Evolutionary conservation across 2,888 invertebrate species (phyloP), one percentile per base, ranked within the genome.

Genomic region (Troides oblongomaculatus): DNA sequence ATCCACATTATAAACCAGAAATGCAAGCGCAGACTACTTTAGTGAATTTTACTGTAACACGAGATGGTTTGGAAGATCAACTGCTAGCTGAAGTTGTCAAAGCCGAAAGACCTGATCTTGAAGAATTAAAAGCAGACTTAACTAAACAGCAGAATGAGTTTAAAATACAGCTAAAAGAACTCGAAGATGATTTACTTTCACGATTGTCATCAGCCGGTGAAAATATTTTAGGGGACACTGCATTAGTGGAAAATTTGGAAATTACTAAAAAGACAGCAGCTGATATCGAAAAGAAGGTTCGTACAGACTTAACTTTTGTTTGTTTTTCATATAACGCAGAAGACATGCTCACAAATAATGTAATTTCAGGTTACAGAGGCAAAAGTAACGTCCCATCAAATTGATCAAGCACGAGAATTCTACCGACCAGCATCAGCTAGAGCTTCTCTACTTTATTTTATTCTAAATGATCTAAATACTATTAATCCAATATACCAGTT

Each of bases 401-500:
- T 99, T 79, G 99, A 99, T 86, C 95, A 96, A 77, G 98, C 99
- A 5, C 94, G 99, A 72, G 99, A 99, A 88, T 94, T 97, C 81
- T 96, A 96, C 79, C 93, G 98, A 72, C 96, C 97, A 17, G 99
- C 98, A 3, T 98, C 99, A 1, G 97, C 98, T 0, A 93, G 99
- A 81, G 98, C 99, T 0, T 98, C 98, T 68, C 93, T 99, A 6
- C 93, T 99, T 0, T 99, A 99, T 87, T 99, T 99, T 81, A 98
- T 99, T 76, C 91, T 99, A 58, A 99, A 99, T 82, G 99, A 99
- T 77, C 93, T 99, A 71, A 97, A 98, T 87, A 98, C 97, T 50
- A 98, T 99, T 73, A 98, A 99, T 90, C 98, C 98, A 0, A 98
- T 99, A 79, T 99, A 99, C 86, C 98, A 99, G 85, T 99, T 99